phyloP scores from a whole-genome alignment of 2,888 invertebrate species.

The Zele albiditarsus region DNA sequence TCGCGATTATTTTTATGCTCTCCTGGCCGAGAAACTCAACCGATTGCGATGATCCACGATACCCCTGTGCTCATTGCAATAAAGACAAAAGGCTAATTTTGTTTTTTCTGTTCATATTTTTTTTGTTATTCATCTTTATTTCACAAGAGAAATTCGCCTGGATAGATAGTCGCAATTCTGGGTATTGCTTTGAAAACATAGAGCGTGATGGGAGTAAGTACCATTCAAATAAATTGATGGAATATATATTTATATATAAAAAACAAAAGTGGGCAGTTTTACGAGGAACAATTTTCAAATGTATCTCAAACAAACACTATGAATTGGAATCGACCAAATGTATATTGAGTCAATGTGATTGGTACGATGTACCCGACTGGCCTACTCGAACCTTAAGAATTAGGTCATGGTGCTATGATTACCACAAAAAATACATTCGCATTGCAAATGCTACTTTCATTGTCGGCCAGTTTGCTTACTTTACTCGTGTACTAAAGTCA shows the following conservation, averaged over 20 bases:
- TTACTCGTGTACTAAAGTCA: neutral
- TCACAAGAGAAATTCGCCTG: neutral
- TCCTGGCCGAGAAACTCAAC: conserved; percentile 62
- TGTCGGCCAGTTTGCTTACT: conserved; percentile 57
- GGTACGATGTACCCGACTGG: conserved; percentile 50
- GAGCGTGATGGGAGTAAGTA: neutral
- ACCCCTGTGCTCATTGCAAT: conserved; percentile 23
- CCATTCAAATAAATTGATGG: conserved; percentile 12
- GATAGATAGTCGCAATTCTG: neutral
- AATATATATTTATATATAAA: neutral
- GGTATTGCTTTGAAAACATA: neutral
- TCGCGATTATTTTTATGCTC: conserved; percentile 58
- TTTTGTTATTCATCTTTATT: neutral
- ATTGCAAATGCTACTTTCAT: conserved; percentile 68
- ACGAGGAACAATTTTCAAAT: conserved; percentile 23
- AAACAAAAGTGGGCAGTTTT: conserved; percentile 11
- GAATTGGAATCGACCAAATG: neutral
- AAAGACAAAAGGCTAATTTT: conserved; percentile 18
- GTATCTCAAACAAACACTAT: conserved; percentile 11
- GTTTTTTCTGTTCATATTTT: conserved; percentile 28
- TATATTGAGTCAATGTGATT: conserved; percentile 33
- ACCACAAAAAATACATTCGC: conserved; percentile 64
- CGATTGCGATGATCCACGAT: conserved; percentile 30
- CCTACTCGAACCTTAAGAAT: conserved; percentile 67
- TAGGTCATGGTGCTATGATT: conserved; percentile 65